Conservation (phyloP, 2,888 invertebrate genomes). For the Argyresthia albistria region DNA sequence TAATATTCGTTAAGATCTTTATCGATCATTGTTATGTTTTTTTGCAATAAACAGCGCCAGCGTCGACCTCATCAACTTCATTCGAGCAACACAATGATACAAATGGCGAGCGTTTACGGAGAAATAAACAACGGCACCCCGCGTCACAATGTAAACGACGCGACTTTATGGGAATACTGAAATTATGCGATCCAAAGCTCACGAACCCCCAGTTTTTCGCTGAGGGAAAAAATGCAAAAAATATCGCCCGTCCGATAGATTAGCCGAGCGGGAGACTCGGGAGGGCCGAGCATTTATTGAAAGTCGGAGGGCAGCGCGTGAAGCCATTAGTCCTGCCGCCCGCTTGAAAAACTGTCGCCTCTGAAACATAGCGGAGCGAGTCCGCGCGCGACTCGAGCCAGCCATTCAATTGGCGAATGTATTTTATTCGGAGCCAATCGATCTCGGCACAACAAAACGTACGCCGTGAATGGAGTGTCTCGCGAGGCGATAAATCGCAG, state of each 20-base stretch:
- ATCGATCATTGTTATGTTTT: no score
- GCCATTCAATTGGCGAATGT: slow-evolving; percentile 63
- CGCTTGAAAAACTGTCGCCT: slow-evolving; percentile 62
- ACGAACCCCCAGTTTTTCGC: not conserved
- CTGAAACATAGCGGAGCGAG: slow-evolving; percentile 50
- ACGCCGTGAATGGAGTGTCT: slow-evolving; percentile 57
- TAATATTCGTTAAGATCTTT: no score
- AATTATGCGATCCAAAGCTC: not conserved
- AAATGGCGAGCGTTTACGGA: not conserved
- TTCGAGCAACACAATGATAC: not conserved
- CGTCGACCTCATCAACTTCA: not conserved
- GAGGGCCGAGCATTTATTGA: slow-evolving; percentile 51
- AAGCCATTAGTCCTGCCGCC: slow-evolving; percentile 55
- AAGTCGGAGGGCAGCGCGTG: slow-evolving; percentile 57
- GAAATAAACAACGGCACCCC: not conserved
- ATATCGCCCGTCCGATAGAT: slow-evolving; percentile 29
- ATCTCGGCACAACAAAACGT: slow-evolving; percentile 64
- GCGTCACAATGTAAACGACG: slow-evolving; percentile 2
- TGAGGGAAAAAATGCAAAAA: slow-evolving; percentile 11
- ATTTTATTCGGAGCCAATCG: slow-evolving; percentile 66
- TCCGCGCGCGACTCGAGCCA: slow-evolving; percentile 10
- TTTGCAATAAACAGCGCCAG: no score
- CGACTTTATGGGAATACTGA: not conserved
- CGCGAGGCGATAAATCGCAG: slow-evolving; percentile 61
- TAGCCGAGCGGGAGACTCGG: slow-evolving; percentile 29